Conservation (phyloP, 2,113 vertebrate genomes). For the Hemiprocne comata region DNA sequence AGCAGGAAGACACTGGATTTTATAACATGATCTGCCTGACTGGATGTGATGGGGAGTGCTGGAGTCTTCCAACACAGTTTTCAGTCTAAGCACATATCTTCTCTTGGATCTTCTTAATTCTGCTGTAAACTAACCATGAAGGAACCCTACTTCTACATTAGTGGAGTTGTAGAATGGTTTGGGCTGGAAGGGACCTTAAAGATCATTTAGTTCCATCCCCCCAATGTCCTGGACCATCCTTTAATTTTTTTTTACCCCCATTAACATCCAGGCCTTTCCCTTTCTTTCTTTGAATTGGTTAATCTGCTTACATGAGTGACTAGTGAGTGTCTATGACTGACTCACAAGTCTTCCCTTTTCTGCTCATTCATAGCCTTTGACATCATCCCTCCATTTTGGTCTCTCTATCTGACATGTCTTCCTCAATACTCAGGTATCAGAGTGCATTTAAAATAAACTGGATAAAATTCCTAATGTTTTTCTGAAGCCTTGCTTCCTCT, state of each 20-base stretch:
- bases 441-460: not conserved
- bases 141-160: not conserved
- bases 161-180: not conserved
- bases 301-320: not conserved
- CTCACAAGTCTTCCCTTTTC: not conserved
- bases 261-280: not conserved
- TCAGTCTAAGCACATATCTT: not conserved
- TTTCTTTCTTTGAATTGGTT: not conserved
- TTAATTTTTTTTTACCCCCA: not conserved
- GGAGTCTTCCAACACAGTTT: not conserved
- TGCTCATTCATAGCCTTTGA: not conserved
- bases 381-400: not conserved
- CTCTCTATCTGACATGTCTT: not conserved
- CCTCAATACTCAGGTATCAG: not conserved
- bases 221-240: not conserved
- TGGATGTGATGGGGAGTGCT: not conserved
- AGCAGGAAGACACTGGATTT: not conserved
- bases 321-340: not conserved
- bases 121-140: not conserved
- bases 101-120: not conserved
- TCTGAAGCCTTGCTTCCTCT: not conserved
- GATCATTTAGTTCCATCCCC: not conserved
- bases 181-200: not conserved
- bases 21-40: not conserved
- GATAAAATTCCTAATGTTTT: not conserved